These are phyloP conservation scores for Thaleichthys pacificus DNA, from an alignment of 2,797 vertebrate species.

Conservation along the genomic window DNA sequence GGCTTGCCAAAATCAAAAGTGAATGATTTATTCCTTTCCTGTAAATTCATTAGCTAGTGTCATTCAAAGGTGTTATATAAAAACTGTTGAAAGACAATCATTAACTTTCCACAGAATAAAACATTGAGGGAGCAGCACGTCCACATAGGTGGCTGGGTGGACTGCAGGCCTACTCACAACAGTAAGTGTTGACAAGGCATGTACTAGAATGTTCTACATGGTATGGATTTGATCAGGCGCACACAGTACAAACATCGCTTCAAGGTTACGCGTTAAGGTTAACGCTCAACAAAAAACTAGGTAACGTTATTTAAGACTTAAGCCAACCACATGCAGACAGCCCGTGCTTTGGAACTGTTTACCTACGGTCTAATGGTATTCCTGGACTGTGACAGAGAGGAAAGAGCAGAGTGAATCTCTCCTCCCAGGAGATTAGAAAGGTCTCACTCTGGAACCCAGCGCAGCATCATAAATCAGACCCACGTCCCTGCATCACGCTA, in stretches of 20 bases:
- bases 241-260: no score
- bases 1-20: no score
- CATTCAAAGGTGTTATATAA: neutral
- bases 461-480: slow-evolving; percentile 5
- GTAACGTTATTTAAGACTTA: no score
- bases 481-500: neutral
- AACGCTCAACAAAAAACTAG: no score
- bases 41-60: neutral
- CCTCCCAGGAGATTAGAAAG: neutral
- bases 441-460: neutral
- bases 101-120: slow-evolving; percentile 1
- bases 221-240: no score
- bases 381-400: neutral
- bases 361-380: slow-evolving; percentile 4
- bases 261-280: no score
- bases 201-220: neutral
- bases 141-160: neutral
- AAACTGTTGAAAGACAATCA: neutral
- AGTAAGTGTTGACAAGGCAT: neutral
- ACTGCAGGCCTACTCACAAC: neutral
- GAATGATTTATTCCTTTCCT: neutral
- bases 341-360: neutral
- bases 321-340: neutral
- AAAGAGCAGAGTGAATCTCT: neutral
- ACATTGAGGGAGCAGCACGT: neutral